Conservation (phyloP, 2,113 vertebrate genomes). For the Phrynosoma platyrhinos region DNA sequence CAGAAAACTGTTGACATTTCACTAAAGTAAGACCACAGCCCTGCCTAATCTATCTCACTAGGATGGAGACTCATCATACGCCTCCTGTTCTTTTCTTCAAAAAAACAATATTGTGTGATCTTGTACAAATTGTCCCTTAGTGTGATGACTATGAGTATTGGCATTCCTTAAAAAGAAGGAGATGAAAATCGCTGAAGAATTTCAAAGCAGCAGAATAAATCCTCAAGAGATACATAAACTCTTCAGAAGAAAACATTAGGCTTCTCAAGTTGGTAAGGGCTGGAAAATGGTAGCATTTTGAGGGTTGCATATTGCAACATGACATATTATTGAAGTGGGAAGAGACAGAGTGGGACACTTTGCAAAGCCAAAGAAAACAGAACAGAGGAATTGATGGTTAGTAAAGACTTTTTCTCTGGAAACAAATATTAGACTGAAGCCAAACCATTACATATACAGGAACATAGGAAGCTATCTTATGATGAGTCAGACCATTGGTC, state of each 20-base stretch:
- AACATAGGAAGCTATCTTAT: too few relatives aligned
- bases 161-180: constrained; percentile 61
- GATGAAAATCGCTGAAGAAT: constrained; percentile 49
- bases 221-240: constrained; percentile 48
- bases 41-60: constrained; percentile 59
- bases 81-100: constrained; percentile 18
- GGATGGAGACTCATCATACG: constrained; percentile 21
- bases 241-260: constrained; percentile 62
- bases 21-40: neutral
- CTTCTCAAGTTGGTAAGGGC: constrained; percentile 56
- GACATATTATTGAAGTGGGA: neutral
- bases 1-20: constrained; percentile 6
- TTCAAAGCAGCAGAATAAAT: constrained; percentile 59
- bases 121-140: constrained; percentile 64
- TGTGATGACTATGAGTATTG: constrained; percentile 58
- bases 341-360: neutral
- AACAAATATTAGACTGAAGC: neutral
- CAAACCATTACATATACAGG: fast-evolving
- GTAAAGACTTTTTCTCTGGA: neutral
- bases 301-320: neutral
- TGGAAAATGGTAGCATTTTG: constrained; percentile 25
- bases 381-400: neutral
- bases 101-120: constrained; percentile 60
- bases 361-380: neutral
- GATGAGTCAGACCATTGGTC: too few relatives aligned